Percentiles rank a stretch among this genome's conserved stretches.
Conservation (phyloP, 2,888 invertebrate genomes). For the Epinotia ramella region DNA sequence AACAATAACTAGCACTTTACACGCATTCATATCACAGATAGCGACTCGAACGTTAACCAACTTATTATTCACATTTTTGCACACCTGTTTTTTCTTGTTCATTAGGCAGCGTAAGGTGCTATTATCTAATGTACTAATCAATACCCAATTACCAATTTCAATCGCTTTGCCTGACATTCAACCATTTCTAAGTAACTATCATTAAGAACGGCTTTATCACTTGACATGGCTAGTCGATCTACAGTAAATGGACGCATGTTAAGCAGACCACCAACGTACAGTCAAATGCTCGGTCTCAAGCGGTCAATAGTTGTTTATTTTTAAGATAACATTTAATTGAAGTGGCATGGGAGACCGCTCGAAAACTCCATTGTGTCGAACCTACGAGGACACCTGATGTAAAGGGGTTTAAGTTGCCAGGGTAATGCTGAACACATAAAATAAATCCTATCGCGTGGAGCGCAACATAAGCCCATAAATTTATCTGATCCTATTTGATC, state of each 20-base stretch:
- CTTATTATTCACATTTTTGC: slow-evolving; percentile 33
- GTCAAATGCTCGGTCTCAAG: slow-evolving; percentile 50
- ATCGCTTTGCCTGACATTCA: background rate
- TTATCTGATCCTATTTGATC: slow-evolving; percentile 56
- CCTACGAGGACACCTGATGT: slow-evolving; percentile 49
- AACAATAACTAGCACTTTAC: slow-evolving; percentile 32
- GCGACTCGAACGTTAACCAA: slow-evolving; percentile 12
- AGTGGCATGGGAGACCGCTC: slow-evolving; percentile 48
- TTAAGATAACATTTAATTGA: slow-evolving; percentile 49
- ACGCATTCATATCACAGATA: slow-evolving; percentile 35
- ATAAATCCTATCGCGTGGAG: slow-evolving; percentile 39
- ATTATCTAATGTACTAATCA: slow-evolving; percentile 20
- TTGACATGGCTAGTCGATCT: slow-evolving; percentile 24
- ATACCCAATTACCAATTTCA: slow-evolving; percentile 13
- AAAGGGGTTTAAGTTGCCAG: slow-evolving; percentile 41
- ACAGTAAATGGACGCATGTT: slow-evolving; percentile 29
- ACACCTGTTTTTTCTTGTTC: slow-evolving; percentile 24
- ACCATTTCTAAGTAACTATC: slow-evolving; percentile 8
- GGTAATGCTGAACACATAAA: slow-evolving; percentile 38
- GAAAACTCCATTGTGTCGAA: slow-evolving; percentile 41
- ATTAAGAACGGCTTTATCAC: slow-evolving; percentile 18
- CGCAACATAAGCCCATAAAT: slow-evolving; percentile 51
- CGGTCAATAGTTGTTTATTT: slow-evolving; percentile 52
- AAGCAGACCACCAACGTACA: slow-evolving; percentile 47
- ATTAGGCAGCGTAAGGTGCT: slow-evolving; percentile 22